phyloP scores from a whole-genome alignment of 1,140 invertebrate genomes.

The Pomacea maculata region DNA sequence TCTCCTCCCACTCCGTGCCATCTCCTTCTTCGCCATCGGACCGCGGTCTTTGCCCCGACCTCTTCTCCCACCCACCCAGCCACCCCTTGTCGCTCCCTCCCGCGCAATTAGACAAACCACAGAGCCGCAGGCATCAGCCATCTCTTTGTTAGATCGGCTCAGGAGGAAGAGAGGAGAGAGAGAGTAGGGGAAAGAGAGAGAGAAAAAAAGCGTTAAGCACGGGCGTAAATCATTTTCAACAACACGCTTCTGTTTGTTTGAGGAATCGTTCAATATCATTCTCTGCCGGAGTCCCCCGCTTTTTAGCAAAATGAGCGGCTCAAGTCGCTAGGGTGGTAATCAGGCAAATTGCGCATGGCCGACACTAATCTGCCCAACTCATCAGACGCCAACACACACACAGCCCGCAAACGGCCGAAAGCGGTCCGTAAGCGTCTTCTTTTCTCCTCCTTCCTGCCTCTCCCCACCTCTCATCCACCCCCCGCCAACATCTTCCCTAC shows the following conservation, averaged over 20 bases:
- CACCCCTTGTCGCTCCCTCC: background rate
- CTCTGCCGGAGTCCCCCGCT: background rate
- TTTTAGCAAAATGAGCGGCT: conserved; percentile 8
- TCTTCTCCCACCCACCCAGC: background rate
- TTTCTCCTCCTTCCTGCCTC: background rate
- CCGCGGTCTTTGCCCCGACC: background rate
- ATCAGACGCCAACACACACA: too few species aligned
- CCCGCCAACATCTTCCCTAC: background rate
- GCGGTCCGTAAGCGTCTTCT: too few species aligned
- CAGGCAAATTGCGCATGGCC: conserved; percentile 14
- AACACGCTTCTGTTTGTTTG: conserved; percentile 14
- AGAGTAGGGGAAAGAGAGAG: background rate
- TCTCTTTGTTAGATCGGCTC: conserved; percentile 2
- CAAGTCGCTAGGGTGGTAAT: conserved; percentile 5
- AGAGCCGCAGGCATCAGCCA: conserved; percentile 2
- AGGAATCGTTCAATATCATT: conserved; percentile 14
- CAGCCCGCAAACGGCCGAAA: too few species aligned
- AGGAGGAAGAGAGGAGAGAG: background rate
- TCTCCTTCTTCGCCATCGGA: background rate
- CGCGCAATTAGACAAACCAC: conserved; percentile 19
- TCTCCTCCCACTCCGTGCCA: background rate
- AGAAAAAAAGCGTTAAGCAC: conserved; percentile 14
- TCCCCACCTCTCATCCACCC: background rate
- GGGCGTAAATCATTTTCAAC: conserved; percentile 16
- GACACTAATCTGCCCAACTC: background rate